Evolutionary conservation across 2,888 invertebrate genomes (phyloP), one percentile per base, ranked within the genome.

Genomic region (Pollenia griseotomentosa): DNA sequence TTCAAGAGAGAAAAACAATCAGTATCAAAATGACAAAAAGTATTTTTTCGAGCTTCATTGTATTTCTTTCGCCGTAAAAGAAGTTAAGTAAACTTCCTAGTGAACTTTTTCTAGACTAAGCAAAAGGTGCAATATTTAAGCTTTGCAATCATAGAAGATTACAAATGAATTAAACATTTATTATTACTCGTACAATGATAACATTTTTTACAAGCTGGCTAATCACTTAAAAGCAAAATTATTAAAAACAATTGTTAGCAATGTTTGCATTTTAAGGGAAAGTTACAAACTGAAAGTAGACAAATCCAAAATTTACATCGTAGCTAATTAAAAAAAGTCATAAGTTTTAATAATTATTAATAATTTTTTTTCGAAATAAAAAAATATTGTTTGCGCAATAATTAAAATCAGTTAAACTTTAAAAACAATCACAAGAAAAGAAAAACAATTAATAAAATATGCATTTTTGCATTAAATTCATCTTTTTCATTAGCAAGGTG

Each of bases 381-480:
- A 57, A 42, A 59, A 8, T 19, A 23, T 19, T 19, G 1, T 19
- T 1, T 19, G 2, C 16, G 46, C 57, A 59, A 61, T 11, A 73
- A 51, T 23, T 57, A 48, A 46, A 57, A 57, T 59, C 59, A 66
- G 10, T 40, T 40, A 46, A 19, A 44, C 42, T 51, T 73, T 42
- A 33, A 68, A 63, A 14, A 9, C n/a, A 44, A 16, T 10, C 10
- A 12, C 48, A 16, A 12, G 16, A 33, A 74, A 33, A 40, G 19
- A 33, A 33, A 51, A 10, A 14, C 33, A 33, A 7, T 11, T 33
- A 81, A 23, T n/a, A 48, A 63, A 66, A 51, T 42, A 42, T 71
- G 57, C 71, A 83, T 73, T 33, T 33, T 79, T 53, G 51, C 65
- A 73, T 66, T 84, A 73, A 74, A 23, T 53, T 59, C 48, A 48